Base-by-base conservation (phyloP, 1,140 invertebrate genomes). In the Aricia agestis region DNA sequence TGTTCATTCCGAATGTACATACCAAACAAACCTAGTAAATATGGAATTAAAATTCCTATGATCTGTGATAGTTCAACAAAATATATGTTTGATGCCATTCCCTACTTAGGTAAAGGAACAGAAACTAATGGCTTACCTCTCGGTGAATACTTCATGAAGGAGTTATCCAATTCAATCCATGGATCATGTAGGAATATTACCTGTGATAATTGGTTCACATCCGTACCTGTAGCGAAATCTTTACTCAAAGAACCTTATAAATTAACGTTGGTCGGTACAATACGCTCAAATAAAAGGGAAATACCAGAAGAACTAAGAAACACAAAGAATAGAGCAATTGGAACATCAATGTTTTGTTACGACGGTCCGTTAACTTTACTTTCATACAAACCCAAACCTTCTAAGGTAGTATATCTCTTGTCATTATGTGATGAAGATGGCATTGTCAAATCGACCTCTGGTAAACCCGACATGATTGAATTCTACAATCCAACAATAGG, bases 81-180 rank as follows among this genome's bases (percentile, higher is more conserved):
- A 36, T 76, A 72, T 75, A 80, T 78, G 45, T 41, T 67, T 5
- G 11, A 63, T 72, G 78, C 78, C 19, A 76, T 76, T 57, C 76
- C 76, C 17, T 77, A 77, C 52, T 68, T 76, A 74, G 76, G 72
- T 17, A 72, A 71, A 68, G 70, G 68, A 0, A 74, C 67, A 6
- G 19, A 70, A 3, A 70, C 42, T 3, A 66, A 70, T 31, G 69
- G 63, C 0, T 36, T 70, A 11, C 42, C 69, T 3, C 69, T 31
- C 9, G 69, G 61, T 7, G 31, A 59, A 42, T 69, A 61, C 58
- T 69, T 31, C 57, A 10, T 58, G 31, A 42, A 67, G 6, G 68
- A 69, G 25, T n/a, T 69, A 6, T 36, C 52, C 2, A 17, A n/a
- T 1, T 19, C 25, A n/a, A 25, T 69, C n/a, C 31, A 69, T 61